These are phyloP conservation scores for Lycorma delicatula DNA, from an alignment of 1,140 invertebrate species.

Conservation along the genomic window DNA sequence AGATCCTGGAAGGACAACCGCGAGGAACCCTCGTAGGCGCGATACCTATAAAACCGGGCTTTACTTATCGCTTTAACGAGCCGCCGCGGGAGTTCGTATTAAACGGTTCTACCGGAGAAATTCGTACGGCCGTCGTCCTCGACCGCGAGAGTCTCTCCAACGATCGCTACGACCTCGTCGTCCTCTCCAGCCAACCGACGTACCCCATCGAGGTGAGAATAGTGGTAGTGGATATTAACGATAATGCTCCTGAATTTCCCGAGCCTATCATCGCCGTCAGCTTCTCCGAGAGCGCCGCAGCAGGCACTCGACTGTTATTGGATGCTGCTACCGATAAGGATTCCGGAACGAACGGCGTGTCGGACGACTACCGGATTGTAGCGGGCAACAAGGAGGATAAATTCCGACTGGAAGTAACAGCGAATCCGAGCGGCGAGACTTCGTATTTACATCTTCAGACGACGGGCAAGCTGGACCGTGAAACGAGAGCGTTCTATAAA, in stretches of 20 bases:
- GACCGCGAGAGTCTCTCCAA: constrained; percentile 68
- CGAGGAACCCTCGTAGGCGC: constrained; percentile 70
- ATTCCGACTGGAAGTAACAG: constrained; percentile 76
- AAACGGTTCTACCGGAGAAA: constrained; percentile 71
- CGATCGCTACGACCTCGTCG: constrained; percentile 80
- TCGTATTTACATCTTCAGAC: constrained; percentile 86
- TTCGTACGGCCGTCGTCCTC: constrained; percentile 67
- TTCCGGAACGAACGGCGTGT: constrained; percentile 74
- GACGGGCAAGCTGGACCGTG: constrained; percentile 79
- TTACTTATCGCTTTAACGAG: constrained; percentile 87
- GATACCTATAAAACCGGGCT: constrained; percentile 77
- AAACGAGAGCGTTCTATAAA: constrained; percentile 70
- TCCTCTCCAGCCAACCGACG: constrained; percentile 83
- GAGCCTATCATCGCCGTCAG: constrained; percentile 74
- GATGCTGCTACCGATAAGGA: constrained; percentile 84
- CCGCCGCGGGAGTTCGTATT: constrained; percentile 72
- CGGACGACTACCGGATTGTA: constrained; percentile 79
- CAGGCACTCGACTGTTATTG: constrained; percentile 73
- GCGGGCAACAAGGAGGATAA: constrained; percentile 79
- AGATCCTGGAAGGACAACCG: constrained; percentile 74
- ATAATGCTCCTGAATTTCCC: constrained; percentile 83
- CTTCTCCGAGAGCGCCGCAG: constrained; percentile 83
- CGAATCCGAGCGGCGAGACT: constrained; percentile 78
- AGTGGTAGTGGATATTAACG: constrained; percentile 76
- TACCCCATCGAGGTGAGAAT: constrained; percentile 89